Evolutionary conservation across 2,113 vertebrate species (phyloP).

Genomic region (Excalfactoria chinensis): DNA sequence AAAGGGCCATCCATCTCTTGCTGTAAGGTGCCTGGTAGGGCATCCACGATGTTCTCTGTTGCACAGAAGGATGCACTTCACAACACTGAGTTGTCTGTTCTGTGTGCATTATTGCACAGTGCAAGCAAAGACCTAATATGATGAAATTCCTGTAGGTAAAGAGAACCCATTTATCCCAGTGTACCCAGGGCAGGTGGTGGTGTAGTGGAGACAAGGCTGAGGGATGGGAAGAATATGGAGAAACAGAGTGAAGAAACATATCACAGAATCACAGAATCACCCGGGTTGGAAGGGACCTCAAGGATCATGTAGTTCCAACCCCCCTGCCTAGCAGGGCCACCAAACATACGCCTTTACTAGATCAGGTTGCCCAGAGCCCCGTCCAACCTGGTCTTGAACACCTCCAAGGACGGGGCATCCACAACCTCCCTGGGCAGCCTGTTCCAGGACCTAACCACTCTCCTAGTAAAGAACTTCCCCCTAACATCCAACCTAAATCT

Average conservation of each 20-base stretch:
- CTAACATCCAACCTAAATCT: too few species aligned
- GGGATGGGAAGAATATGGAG: not conserved
- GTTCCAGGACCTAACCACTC: too few species aligned
- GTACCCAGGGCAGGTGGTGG: accelerated
- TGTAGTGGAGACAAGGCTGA: accelerated
- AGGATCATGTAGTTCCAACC: too few species aligned
- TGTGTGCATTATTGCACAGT: not conserved
- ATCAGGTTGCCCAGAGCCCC: too few species aligned
- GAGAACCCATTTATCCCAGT: not conserved
- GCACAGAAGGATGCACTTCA: not conserved
- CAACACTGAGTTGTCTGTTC: not conserved
- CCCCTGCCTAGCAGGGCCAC: too few species aligned
- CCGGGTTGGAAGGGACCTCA: too few species aligned
- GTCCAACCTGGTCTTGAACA: too few species aligned
- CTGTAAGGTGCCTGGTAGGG: not conserved
- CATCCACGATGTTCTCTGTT: accelerated
- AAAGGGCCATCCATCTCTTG: not conserved
- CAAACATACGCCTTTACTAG: too few species aligned
- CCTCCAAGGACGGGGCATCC: too few species aligned
- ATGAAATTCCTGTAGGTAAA: not conserved
- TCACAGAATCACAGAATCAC: too few species aligned
- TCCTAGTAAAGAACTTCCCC: too few species aligned
- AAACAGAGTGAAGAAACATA: not conserved
- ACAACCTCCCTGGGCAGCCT: too few species aligned
- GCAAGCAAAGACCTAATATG: not conserved